Base-by-base conservation (phyloP, 2,797 vertebrate species). In the Myripristis jacobus region DNA sequence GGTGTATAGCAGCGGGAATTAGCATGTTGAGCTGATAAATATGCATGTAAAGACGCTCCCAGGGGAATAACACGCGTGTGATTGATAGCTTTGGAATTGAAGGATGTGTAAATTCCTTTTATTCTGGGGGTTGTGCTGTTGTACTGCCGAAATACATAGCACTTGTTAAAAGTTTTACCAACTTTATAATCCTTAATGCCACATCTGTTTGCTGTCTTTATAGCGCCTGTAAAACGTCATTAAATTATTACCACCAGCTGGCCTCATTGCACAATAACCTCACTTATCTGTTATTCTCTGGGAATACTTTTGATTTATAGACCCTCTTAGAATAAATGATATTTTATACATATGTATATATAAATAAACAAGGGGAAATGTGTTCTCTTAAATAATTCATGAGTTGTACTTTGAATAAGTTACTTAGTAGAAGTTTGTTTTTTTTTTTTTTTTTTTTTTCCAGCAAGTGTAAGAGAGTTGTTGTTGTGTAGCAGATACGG, bases 51-150 rank as follows among this genome's bases (percentile, higher is more conserved):
- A 97, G 96, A 96, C 96, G 95, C 94, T 98, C 96, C 96, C 97
- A 94, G 96, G 96, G 96, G 96, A 98, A 97, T 97, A 98, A 98
- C 96, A 95, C 94, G 94, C 94, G 90, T 95, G 96, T 98, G 97
- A 99, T 99, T 99, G 97, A 99, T 99, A 97, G 97, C 96, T 98
- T 96, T 93, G 96, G 96, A 98, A 98, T 98, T 98, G 97, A 96
- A 98, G 96, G 96, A 99, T 98, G 98, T 97, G 97, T 98, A 98
- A 98, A 97, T 96, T 97, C 96, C 94, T 91, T 96, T 96, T 95
- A 95, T 96, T 96, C 95, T 93, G 93, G 94, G 83, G 86, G 96
- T 97, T 96, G 95, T 96, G 95, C 93, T 95, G 95, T 94, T 95
- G 96, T 95, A 96, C 95, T 93, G 91, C 94, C 88, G 95, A 95